These are phyloP conservation scores for Chlorops oryzae DNA, from an alignment of 1,140 invertebrate genomes.

Conservation along the genomic window DNA sequence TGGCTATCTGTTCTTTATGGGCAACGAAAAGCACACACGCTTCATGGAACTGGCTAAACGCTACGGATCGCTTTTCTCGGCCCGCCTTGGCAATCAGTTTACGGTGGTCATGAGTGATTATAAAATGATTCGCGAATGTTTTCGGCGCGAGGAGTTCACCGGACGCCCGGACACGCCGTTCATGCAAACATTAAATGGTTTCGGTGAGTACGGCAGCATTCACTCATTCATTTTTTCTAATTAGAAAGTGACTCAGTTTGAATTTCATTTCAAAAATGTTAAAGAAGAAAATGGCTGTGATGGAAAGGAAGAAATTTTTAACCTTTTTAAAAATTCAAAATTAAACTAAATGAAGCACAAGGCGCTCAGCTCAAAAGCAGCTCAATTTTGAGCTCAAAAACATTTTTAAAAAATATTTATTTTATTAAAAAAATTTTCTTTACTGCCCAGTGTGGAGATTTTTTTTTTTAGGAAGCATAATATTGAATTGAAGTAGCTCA, in stretches of 20 bases:
- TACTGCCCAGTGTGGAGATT: background rate
- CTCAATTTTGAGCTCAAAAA: background rate
- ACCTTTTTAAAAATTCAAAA: constrained; percentile 2
- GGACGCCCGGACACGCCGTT: constrained; percentile 77
- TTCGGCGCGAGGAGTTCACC: constrained; percentile 76
- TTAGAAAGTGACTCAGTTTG: background rate
- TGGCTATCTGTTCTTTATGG: constrained; percentile 75
- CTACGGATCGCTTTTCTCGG: constrained; percentile 78
- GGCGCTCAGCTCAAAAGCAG: background rate
- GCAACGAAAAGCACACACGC: constrained; percentile 67
- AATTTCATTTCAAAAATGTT: background rate
- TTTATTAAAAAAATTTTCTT: background rate
- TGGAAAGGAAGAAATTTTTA: constrained; percentile 1
- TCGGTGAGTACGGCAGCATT: constrained; percentile 61
- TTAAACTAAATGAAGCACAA: background rate
- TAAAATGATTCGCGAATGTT: constrained; percentile 74
- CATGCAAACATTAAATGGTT: constrained; percentile 78
- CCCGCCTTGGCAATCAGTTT: constrained; percentile 69
- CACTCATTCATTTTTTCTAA: background rate
- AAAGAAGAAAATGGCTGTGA: background rate
- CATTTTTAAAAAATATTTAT: constrained; percentile 4
- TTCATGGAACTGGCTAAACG: constrained; percentile 66
- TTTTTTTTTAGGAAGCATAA: background rate
- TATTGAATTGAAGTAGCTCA: no score
- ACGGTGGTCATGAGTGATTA: constrained; percentile 81